Conservation (phyloP, 1,140 invertebrate species). For the Micrasema minimum region DNA sequence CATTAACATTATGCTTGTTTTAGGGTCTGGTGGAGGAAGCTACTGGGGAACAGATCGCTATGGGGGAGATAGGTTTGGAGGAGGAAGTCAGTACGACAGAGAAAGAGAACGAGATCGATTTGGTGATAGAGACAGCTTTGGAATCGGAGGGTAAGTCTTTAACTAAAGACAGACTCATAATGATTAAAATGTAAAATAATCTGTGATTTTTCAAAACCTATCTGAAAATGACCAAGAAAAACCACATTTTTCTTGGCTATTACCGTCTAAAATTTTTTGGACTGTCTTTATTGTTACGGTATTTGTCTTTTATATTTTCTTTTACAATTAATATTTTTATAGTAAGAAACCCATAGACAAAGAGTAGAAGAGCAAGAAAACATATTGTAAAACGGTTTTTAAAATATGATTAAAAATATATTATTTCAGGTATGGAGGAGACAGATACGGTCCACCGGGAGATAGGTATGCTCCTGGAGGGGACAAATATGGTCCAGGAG, state of each 20-base stretch:
- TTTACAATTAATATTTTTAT: too few species aligned
- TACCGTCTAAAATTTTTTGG: too few species aligned
- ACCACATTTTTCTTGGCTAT: too few species aligned
- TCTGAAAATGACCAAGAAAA: too few species aligned
- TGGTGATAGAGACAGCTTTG: slow-evolving; percentile 36
- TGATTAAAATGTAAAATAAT: too few species aligned
- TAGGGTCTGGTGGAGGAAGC: slow-evolving; percentile 40
- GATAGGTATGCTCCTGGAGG: slow-evolving; percentile 46
- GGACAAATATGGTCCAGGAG: slow-evolving; percentile 44
- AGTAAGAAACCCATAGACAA: too few species aligned
- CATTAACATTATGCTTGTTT: slow-evolving; percentile 5
- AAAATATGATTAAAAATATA: not conserved
- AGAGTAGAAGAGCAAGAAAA: too few species aligned
- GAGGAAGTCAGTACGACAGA: slow-evolving; percentile 48
- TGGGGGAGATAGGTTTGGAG: slow-evolving; percentile 49
- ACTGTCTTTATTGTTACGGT: too few species aligned
- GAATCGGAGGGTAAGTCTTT: slow-evolving; percentile 38
- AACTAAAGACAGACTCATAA: not conserved
- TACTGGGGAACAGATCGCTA: slow-evolving; percentile 51
- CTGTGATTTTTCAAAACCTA: too few species aligned
- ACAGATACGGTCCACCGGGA: slow-evolving; percentile 52
- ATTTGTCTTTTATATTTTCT: too few species aligned
- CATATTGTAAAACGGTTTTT: not conserved
- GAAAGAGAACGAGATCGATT: slow-evolving; percentile 53
- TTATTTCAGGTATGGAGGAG: slow-evolving; percentile 38